Conservation (phyloP, 2,113 vertebrate species). For the Dryoscopus gambensis region DNA sequence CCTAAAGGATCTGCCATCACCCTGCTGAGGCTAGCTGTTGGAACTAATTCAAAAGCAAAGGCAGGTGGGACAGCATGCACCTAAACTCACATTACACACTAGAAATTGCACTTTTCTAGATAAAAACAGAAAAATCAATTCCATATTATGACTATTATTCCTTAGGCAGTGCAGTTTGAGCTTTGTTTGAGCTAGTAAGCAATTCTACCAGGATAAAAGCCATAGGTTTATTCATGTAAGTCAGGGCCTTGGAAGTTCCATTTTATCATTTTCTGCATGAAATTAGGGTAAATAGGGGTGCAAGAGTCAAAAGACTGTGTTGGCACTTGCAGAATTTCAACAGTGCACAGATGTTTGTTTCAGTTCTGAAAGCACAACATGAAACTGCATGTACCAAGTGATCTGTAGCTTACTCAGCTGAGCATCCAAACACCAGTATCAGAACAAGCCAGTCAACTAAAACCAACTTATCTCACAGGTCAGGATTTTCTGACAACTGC, state of each 20-base stretch:
- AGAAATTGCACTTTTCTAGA: not conserved
- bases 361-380: not conserved
- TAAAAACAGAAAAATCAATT: not conserved
- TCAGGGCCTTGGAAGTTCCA: not conserved
- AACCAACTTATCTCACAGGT: not conserved
- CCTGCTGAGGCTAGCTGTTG: not conserved
- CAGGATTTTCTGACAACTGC: not conserved
- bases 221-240: not conserved
- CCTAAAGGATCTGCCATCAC: not conserved
- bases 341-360: not conserved
- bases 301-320: not conserved
- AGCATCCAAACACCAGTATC: not conserved
- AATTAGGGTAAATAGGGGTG: not conserved
- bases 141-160: not conserved
- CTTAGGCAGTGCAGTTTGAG: not conserved
- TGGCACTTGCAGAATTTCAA: not conserved
- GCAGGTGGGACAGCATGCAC: not conserved
- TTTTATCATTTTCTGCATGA: not conserved
- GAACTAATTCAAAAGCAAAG: not conserved
- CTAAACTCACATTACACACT: not conserved
- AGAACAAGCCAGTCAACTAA: not conserved
- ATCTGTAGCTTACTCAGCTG: not conserved
- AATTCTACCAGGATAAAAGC: not conserved
- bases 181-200: not conserved
- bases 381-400: not conserved